Evolutionary conservation across 2,888 invertebrate species (phyloP).

Genomic region (Macropis europaea): DNA sequence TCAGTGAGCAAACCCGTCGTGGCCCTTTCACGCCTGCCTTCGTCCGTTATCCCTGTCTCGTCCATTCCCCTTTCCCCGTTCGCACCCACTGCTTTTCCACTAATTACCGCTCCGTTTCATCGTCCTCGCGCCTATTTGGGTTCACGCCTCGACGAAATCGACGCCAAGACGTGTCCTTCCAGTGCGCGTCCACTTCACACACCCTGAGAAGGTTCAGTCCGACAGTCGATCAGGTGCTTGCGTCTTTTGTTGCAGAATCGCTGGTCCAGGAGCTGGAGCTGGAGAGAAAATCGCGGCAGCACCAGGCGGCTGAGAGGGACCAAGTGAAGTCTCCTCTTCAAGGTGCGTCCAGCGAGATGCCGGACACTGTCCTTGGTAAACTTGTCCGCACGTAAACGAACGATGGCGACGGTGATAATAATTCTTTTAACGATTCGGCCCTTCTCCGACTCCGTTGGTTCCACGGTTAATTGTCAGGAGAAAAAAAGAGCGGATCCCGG

Average conservation of each 20-base stretch:
- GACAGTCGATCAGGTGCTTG: constrained; percentile 4
- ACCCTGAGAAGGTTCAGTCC: too few species aligned
- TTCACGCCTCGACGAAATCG: constrained; percentile 59
- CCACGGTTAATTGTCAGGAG: not conserved
- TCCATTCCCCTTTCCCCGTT: constrained; percentile 59
- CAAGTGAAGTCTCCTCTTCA: constrained; percentile 91
- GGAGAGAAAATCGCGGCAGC: constrained; percentile 92
- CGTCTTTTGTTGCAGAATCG: constrained; percentile 85
- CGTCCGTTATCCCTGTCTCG: constrained; percentile 70
- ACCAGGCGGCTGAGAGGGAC: constrained; percentile 88
- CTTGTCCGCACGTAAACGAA: constrained; percentile 7
- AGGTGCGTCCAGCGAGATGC: constrained; percentile 80
- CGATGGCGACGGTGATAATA: constrained; percentile 19
- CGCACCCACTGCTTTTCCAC: constrained; percentile 72
- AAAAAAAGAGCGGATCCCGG: not conserved
- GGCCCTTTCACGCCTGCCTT: constrained; percentile 76
- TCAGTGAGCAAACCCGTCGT: constrained; percentile 78
- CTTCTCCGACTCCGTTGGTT: not conserved
- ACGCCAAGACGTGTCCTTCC: constrained; percentile 39
- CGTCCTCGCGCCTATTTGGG: constrained; percentile 69
- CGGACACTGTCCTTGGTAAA: constrained; percentile 25
- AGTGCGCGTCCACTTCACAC: too few species aligned
- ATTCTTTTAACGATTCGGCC: not conserved
- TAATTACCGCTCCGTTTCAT: constrained; percentile 77
- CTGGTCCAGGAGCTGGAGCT: constrained; percentile 90